Evolutionary conservation across 2,888 invertebrate genomes (phyloP), one percentile per base, ranked within the genome.

Genomic region (Steinernema carpocapsae): DNA sequence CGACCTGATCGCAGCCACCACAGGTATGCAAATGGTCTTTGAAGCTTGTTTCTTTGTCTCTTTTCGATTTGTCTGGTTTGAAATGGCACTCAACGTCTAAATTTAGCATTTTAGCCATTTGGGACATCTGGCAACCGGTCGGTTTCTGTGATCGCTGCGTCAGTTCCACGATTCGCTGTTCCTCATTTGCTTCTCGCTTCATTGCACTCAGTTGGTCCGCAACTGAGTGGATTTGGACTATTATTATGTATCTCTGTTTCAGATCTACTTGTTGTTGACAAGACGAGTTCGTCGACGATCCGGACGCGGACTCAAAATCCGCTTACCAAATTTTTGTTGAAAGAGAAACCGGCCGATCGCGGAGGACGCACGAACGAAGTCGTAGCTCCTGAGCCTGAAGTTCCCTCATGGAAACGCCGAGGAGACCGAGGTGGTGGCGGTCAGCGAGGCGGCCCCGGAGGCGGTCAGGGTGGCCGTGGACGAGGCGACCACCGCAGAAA

Each of bases 1-100:
- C n/a, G 76, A 80, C 71, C 48, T 84, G 17, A 56, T 84, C 19
- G 73, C 82, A 2, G 83, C 84, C 0, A 79, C 79, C 48, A 74
- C 81, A 3, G 74, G 77, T 76, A 29, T n/a, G n/a, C n/a, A n/a
- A n/a, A n/a, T n/a, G n/a, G n/a, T n/a, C n/a, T n/a, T n/a, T n/a
- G 45, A n/a, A n/a, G 26, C 42, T 48, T 43, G 43, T 10, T 43
- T 10, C 14, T 43, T 43, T 43, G 7, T 7, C 43, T 43, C 14
- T 43, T 14, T 14, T 10, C 43, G 10, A 43, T 43, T 14, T 43
- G 14, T 43, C n/a, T n/a, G n/a, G n/a, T n/a, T n/a, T n/a, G n/a
- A n/a, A n/a, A n/a, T n/a, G n/a, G n/a, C n/a, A n/a, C n/a, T n/a
- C n/a, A n/a, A n/a, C n/a, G n/a, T n/a, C n/a, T n/a, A n/a, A n/a